Base-by-base conservation (phyloP, 37 sponge, comb jelly and placozoan species). In the Lycopodina hypogea region DNA sequence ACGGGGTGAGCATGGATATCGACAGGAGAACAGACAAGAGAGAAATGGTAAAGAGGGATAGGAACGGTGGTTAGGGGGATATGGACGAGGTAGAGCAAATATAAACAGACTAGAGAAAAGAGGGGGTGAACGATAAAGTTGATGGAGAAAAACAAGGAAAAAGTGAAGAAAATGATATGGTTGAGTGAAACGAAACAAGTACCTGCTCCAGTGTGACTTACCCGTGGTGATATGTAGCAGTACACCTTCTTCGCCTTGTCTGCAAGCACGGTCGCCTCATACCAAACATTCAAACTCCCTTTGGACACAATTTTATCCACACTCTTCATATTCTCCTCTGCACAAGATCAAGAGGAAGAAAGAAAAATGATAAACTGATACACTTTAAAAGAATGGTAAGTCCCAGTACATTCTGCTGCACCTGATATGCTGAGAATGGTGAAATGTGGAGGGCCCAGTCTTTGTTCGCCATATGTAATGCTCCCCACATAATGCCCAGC, bases 151-250 rank as follows among this genome's bases (percentile, higher is more conserved):
- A 45, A 45, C 8, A 45, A 9, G 48, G 9, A 9, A 9, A 45
- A 9, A 45, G 48, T 4, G 48, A 45, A 45, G 48, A 45, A 45
- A 28, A 7, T 59, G n/a, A 26, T 59, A 12, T 7, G 12, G 12
- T 3, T 28, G 28, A 28, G 74, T 15, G 58, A 63, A 35, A 65
- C 17, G 56, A 53, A 7, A 55, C 18, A 23, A 17, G 60, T 59
- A 12, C 17, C 1, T 9, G 1, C 1, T 51, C 18, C 12, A 23
- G n/a, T 28, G 15, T 17, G 3, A 59, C 60, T 18, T 56, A 91
- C 92, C 75, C 79, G 77, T 18, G 93, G 90, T 15, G 89, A 81
- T 50, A 88, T 72, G 72, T 93, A 93, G 48, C 89, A 88, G 75
- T 85, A 93, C 60, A 93, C 93, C 36, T 64, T 88, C 76, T 77